Base-by-base conservation (phyloP, 2,113 vertebrate genomes). In the Quiscalus mexicanus region DNA sequence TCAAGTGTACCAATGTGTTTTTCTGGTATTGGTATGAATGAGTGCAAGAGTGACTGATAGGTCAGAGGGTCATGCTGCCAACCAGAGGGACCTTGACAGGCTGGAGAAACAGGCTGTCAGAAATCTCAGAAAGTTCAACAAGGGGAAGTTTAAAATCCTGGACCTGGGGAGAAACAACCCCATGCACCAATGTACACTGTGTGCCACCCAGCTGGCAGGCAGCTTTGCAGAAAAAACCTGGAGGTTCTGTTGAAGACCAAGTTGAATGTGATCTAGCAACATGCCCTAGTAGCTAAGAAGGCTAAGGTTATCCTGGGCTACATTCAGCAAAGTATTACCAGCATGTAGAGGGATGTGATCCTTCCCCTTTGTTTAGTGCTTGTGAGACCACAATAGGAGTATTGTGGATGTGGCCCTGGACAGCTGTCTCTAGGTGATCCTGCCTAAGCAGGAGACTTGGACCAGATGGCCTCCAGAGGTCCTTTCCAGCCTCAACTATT, bases 171-270 rank as follows among this genome's bases (percentile, higher is more conserved):
- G 24, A 42, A 84, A 60, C 5, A 69, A 1, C 5, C 3, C 35
- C 12, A 6, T n/a, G 33, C 16, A 42, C 16, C 33, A 28, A 18
- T 23, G 12, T 16, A 41, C 1, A 0, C 15, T 16, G 17, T 21
- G 33, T 15, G 3, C 39, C 47, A 52, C 21, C 1, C n/a, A 52
- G 11, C 23, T 59, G 39, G 23, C 44, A 31, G 44, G 35, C 28
- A 80, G 9, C 10, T 60, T 64, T 52, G 12, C 27, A 53, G 58
- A 28, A 47, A 60, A 55, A 5, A 39, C 2, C 5, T 64, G 14
- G 12, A 31, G 5, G 6, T 70, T 41, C 37, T 63, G 47, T 10
- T 68, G 31, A 73, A 24, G 12, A 53, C 31, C 14, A 63, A 60
- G 23, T 8, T 42, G 22, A 70, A 52, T 5, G 3, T 27, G 55